These are phyloP conservation scores for Holothuria glaberrima DNA, from an alignment of 35 echinoderm and acorn worm genomes.

Conservation along the genomic window DNA sequence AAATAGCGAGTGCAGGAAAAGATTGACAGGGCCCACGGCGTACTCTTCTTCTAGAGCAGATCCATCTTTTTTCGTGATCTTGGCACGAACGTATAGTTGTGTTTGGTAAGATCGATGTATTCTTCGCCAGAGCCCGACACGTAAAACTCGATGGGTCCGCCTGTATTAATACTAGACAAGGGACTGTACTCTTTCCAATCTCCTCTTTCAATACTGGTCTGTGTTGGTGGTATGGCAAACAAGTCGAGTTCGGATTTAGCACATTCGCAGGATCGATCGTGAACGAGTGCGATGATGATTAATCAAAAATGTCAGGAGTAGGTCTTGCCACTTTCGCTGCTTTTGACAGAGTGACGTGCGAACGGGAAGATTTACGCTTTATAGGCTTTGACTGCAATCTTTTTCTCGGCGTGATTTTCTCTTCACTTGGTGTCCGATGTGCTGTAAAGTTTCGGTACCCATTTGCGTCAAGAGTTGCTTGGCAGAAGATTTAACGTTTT, in stretches of 20 bases:
- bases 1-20: not conserved
- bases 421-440: not conserved
- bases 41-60: no score
- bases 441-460: not conserved
- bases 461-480: not conserved
- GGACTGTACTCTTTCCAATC: slow-evolving; percentile 61
- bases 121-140: slow-evolving; percentile 54
- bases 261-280: slow-evolving; percentile 43
- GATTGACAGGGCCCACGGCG: not conserved
- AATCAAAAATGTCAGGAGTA: slow-evolving; percentile 25
- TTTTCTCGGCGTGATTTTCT: not conserved
- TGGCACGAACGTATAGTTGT: slow-evolving; percentile 20
- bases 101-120: slow-evolving; percentile 59
- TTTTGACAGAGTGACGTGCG: not conserved
- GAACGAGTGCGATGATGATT: slow-evolving; percentile 46
- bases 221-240: slow-evolving; percentile 59
- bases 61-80: slow-evolving; percentile 43
- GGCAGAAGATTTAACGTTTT: not conserved
- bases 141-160: slow-evolving; percentile 52
- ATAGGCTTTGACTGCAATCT: not conserved
- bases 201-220: slow-evolving; percentile 48
- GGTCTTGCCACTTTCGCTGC: not conserved
- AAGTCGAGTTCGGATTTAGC: slow-evolving; percentile 58
- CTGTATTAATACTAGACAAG: slow-evolving; percentile 49
- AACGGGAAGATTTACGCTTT: not conserved